A percentile compares a stretch with the other conserved stretches of the same genome.
phyloP scores from a whole-genome alignment of 2,888 invertebrate genomes.

The Dastarcus helophoroides region DNA sequence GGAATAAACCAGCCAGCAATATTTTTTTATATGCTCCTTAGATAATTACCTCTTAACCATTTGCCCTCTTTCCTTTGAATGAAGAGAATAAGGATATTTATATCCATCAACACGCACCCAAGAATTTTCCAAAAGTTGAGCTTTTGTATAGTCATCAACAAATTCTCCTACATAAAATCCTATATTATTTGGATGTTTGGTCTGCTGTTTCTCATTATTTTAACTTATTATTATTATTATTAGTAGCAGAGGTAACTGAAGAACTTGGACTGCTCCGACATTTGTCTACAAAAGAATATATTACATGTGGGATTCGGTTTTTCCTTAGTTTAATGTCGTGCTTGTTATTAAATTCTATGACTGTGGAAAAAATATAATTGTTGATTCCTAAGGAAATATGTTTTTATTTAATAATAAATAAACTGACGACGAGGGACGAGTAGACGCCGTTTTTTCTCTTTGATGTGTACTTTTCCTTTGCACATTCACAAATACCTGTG shows the following conservation, averaged over 20 bases:
- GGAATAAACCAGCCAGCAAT: too few species aligned
- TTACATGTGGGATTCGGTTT: too few species aligned
- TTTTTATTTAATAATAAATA: too few species aligned
- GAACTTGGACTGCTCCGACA: background rate
- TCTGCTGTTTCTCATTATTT: constrained; percentile 1
- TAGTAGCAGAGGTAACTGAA: constrained; percentile 1
- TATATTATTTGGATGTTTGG: background rate
- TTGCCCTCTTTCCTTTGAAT: constrained; percentile 1
- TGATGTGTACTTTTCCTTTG: too few species aligned
- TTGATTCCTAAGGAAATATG: too few species aligned
- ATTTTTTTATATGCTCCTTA: constrained; percentile 1
- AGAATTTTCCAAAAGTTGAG: background rate
- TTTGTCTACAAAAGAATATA: background rate
- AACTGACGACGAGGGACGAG: too few species aligned
- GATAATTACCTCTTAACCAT: constrained; percentile 1
- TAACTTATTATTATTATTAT: background rate
- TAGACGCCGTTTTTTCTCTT: too few species aligned
- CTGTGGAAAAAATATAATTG: too few species aligned
- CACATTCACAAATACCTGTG: too few species aligned
- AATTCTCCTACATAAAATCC: constrained; percentile 1
- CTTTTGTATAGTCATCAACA: constrained; percentile 1
- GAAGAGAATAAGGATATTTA: constrained; percentile 1
- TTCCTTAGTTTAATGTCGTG: too few species aligned
- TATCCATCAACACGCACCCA: constrained; percentile 1
- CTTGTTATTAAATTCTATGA: too few species aligned